Percentiles rank a stretch among this genome's conserved stretches.
These are phyloP conservation scores for Calliphora vicina DNA, from an alignment of 1,140 invertebrate species.

Conservation along the genomic window DNA sequence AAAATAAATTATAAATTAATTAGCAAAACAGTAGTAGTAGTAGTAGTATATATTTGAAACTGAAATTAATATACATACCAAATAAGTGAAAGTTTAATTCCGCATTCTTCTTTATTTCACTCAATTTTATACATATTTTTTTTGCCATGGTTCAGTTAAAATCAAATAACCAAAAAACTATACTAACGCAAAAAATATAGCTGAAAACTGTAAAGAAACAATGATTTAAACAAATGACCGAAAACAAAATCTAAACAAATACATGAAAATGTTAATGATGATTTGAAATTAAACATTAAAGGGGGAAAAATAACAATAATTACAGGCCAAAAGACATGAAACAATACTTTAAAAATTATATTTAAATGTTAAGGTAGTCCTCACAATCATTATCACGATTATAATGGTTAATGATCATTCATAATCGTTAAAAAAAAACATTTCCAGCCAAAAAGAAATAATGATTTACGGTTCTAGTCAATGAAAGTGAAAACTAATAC, in stretches of 20 bases:
- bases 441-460: neutral
- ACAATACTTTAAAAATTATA: neutral
- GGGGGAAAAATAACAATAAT: neutral
- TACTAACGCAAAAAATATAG: neutral
- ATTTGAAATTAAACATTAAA: neutral
- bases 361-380: conserved; percentile 6
- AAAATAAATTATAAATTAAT: neutral
- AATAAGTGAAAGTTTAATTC: conserved; percentile 62
- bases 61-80: conserved; percentile 13
- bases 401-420: neutral
- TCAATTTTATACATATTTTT: neutral
- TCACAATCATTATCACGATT: neutral
- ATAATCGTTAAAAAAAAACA: too few species aligned
- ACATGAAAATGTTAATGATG: neutral
- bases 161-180: conserved; percentile 9
- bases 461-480: neutral
- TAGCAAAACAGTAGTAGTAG: conserved; percentile 26
- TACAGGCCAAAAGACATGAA: neutral
- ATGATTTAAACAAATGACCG: conserved; percentile 20
- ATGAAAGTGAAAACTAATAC: conserved; percentile 27
- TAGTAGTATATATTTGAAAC: neutral
- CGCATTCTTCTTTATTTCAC: conserved; percentile 43
- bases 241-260: neutral
- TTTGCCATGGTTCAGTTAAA: conserved; percentile 44
- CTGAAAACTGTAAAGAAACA: too few species aligned